A percentile compares a stretch with the other conserved stretches of the same genome.
These are phyloP conservation scores for Drosophila rufa DNA, from an alignment of 1,140 invertebrate species.

Conservation along the genomic window DNA sequence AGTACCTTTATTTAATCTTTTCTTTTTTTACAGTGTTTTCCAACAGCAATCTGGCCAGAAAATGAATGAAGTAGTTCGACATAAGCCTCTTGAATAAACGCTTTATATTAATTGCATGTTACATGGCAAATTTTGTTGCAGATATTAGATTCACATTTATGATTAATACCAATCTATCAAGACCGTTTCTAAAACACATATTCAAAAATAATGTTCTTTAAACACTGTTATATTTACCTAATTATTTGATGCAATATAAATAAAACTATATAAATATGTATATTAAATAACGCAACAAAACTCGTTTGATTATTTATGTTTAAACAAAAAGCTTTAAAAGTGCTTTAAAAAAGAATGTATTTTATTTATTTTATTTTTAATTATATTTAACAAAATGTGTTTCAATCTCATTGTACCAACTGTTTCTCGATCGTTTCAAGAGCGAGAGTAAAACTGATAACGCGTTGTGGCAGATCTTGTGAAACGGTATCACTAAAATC, in stretches of 20 bases:
- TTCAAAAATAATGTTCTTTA: constrained; percentile 39
- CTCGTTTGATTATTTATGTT: not conserved
- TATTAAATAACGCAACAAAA: constrained; percentile 6
- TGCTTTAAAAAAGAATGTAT: not conserved
- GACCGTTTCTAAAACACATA: constrained; percentile 45
- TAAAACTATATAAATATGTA: constrained; percentile 23
- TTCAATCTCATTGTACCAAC: not conserved
- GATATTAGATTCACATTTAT: constrained; percentile 29
- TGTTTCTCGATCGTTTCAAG: constrained; percentile 28
- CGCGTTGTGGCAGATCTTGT: not conserved
- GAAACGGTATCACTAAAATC: constrained; percentile 16
- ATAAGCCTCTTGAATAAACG: constrained; percentile 19
- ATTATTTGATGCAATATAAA: constrained; percentile 36
- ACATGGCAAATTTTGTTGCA: constrained; percentile 15
- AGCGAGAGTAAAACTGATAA: not conserved
- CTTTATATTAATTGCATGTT: constrained; percentile 11
- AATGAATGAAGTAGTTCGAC: constrained; percentile 15
- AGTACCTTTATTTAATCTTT: not conserved
- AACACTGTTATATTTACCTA: constrained; percentile 45
- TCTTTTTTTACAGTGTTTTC: constrained; percentile 29
- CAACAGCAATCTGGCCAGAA: constrained; percentile 38
- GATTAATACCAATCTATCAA: constrained; percentile 39
- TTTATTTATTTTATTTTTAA: not conserved
- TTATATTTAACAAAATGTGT: not conserved
- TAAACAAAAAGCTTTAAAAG: not conserved